Percentiles rank a stretch among this genome's conserved stretches.
Evolutionary conservation across 1,140 invertebrate species (phyloP).

Genomic region (Drosophila teissieri): DNA sequence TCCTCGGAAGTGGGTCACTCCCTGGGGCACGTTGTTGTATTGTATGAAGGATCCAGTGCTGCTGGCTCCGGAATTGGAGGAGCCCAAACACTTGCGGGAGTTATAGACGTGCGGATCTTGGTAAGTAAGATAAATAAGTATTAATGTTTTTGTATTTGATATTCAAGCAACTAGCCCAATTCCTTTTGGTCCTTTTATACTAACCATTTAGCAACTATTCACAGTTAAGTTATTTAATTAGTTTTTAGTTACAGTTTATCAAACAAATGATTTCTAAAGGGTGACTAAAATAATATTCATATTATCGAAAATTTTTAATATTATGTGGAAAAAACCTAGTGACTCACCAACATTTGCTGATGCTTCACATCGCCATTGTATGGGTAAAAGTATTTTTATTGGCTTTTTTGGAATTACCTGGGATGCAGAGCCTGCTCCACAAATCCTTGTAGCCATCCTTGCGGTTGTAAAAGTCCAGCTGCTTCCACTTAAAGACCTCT

Average conservation of each 20-base stretch:
- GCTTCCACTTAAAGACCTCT: constrained; percentile 85
- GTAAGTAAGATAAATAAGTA: neutral
- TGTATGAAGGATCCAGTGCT: constrained; percentile 57
- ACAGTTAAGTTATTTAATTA: no score
- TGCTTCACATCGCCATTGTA: no score
- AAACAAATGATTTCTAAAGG: no score
- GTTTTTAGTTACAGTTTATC: no score
- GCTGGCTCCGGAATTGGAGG: neutral
- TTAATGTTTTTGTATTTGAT: neutral
- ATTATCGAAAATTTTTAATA: no score
- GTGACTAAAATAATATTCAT: no score
- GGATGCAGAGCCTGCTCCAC: neutral
- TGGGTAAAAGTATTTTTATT: neutral
- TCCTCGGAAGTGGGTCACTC: constrained; percentile 88
- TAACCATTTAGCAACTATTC: no score
- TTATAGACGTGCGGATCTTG: neutral
- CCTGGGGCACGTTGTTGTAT: constrained; percentile 90
- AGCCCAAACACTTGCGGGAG: neutral
- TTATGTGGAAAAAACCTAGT: neutral
- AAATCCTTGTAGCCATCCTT: constrained; percentile 24
- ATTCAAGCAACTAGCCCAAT: no score
- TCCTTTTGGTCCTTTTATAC: no score
- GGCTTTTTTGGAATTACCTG: neutral
- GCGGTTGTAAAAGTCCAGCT: constrained; percentile 84
- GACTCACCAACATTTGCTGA: neutral